phyloP scores from a whole-genome alignment of 2,113 vertebrate genomes.

The Stercorarius parasiticus region DNA sequence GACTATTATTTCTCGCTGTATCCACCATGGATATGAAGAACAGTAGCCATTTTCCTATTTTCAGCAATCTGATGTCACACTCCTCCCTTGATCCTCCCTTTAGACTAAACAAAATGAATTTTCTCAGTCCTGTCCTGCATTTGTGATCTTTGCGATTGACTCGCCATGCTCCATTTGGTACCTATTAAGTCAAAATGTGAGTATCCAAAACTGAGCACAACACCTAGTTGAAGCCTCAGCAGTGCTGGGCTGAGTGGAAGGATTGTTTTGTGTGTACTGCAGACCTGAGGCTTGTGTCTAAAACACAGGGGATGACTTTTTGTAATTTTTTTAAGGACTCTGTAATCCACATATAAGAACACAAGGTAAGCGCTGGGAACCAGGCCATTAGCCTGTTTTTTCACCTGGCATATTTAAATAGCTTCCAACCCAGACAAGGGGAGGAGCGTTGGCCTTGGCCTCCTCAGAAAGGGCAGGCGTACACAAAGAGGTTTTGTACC shows the following conservation, averaged over 20 bases:
- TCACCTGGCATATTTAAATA: not conserved
- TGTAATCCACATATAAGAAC: not conserved
- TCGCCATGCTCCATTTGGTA: accelerated
- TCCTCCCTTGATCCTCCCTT: not conserved
- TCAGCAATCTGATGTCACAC: not conserved
- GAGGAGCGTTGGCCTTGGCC: not conserved
- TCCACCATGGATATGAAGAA: not conserved
- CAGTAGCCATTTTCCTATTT: not conserved
- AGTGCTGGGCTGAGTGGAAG: not conserved
- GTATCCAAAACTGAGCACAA: not conserved
- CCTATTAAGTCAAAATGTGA: not conserved
- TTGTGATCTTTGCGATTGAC: not conserved
- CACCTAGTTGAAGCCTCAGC: not conserved
- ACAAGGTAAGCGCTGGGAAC: not conserved
- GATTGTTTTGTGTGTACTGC: not conserved
- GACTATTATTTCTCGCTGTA: not conserved
- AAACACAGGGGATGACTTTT: not conserved
- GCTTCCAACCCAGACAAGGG: not conserved
- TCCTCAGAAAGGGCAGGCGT: not conserved
- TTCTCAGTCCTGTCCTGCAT: not conserved
- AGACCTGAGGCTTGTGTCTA: not conserved
- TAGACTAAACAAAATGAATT: not conserved
- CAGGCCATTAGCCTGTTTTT: not conserved
- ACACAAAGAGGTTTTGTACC: not conserved
- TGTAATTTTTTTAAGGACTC: not conserved